Base-by-base conservation (phyloP, 37 sponge, comb jelly and placozoan genomes). In the Halisarca cf. caerulea region DNA sequence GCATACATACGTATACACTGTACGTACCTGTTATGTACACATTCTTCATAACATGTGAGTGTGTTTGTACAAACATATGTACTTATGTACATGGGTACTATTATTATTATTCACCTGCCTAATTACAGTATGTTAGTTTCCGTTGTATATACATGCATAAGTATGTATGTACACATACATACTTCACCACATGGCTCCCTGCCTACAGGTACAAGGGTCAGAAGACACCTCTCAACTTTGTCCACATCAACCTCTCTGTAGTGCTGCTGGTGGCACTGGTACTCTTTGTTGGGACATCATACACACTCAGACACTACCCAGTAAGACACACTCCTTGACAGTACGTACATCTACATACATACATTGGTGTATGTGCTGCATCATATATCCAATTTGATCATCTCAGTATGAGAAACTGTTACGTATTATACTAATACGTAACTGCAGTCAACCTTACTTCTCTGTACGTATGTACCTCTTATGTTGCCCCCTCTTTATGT, bases 171-270 rank as follows among this genome's bases (percentile, higher is more conserved):
- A 54, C 57, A n/a, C 7, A 59, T 27, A n/a, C 78, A 2, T 37
- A n/a, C 78, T 42, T n/a, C 78, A n/a, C 78, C 43, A n/a, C 78
- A 11, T 73, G 20, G 18, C 75, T 73, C 42, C 75, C 75, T 35
- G 9, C 41, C 75, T 42, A 15, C 9, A 91, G 91, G 64, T 58
- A 70, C n/a, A 82, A 80, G n/a, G 77, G 77, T 2, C 77, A 74
- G 45, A 74, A 74, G 44, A 74, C 77, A 36, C 77, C 77, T 3
- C 80, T 86, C 40, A 82, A 87, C 58, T 91, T 91, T 35, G 75
- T 91, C 33, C 91, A 91, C 73, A 75, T 91, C 35, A 91, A 91
- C 55, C 84, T 91, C 21, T 55, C 91, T 47, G 79, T 83, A 20
- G 47, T 84, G 5, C 81, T 91, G 57, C 69, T 87, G 5, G 11